Base-by-base conservation (phyloP, 2,888 invertebrate species). In the Drosophila dives region DNA sequence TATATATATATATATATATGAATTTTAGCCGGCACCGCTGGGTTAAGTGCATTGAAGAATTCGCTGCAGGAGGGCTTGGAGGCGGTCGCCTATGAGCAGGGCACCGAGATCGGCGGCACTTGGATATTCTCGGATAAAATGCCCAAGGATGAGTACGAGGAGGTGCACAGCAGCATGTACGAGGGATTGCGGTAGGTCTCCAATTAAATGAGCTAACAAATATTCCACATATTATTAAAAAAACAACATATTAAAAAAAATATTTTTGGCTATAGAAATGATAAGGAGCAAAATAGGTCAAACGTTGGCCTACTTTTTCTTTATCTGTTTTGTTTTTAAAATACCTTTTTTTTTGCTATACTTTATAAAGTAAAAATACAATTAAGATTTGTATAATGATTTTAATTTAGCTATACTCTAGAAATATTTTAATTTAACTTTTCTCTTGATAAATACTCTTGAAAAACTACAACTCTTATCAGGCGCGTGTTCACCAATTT, bases 81-180 rank as follows among this genome's bases (percentile, higher is more conserved):
- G 0, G 95, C 96, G 63, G 94, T 95, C 40, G 95, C 97, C 42
- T 96, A 96, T 91, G 99, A 99, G 92, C 96, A 97, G 91, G 95
- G 95, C 0, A 93, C 94, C 2, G 93, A 95, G 80, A 93, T 98
- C 26, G 98, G 98, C n/a, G 99, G 99, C 45, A 98, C 98, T 20
- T 99, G 99, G 99, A 96, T 97, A 2, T 98, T 97, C 91, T 96
- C 96, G 0, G 96, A 97, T 75, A 93, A 95, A 74, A 95, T 95
- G 55, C 97, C 96, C 2, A 94, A 94, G 40, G 96, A 97, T 90
- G 94, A 95, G 89, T 95, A 96, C 90, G 97, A 97, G 53, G 97
- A 97, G 0, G 95, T 98, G 48, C 98, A 98, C 92, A 97, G 98
- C 66, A 97, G 98, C 93, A 98, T 98, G 97, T 99, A 99, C 91